phyloP scores from a whole-genome alignment of 2,888 invertebrate genomes.

The Orgyia antiqua region DNA sequence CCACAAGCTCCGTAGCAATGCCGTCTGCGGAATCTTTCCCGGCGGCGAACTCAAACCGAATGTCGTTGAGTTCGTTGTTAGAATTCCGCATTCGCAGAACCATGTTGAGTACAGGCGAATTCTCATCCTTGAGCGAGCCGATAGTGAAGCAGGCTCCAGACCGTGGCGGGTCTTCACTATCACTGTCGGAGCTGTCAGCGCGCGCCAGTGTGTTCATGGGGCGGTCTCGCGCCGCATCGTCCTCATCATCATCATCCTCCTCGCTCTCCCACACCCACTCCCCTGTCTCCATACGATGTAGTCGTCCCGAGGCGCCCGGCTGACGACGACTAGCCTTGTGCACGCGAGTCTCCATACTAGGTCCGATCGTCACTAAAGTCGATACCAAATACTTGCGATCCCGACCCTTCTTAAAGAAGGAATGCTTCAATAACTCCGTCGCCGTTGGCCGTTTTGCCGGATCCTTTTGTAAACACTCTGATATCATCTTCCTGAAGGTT shows the following conservation, averaged over 20 bases:
- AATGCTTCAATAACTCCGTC: slow-evolving; percentile 96
- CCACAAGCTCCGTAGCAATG: slow-evolving; percentile 97
- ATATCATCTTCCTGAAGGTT: slow-evolving; percentile 98
- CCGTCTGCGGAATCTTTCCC: slow-evolving; percentile 96
- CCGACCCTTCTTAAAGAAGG: slow-evolving; percentile 99
- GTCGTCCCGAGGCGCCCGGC: slow-evolving; percentile 90
- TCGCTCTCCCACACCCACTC: slow-evolving; percentile 99
- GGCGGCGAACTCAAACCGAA: slow-evolving; percentile 97
- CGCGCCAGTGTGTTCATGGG: slow-evolving; percentile 80
- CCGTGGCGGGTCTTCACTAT: slow-evolving; percentile 54
- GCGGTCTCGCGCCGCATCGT: slow-evolving; percentile 75
- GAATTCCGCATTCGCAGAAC: slow-evolving; percentile 95
- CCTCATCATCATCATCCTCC: slow-evolving; percentile 85
- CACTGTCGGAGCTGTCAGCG: slow-evolving; percentile 80
- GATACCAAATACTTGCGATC: slow-evolving; percentile 93
- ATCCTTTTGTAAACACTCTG: slow-evolving; percentile 98
- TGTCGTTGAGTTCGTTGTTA: slow-evolving; percentile 96
- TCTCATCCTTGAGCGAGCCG: slow-evolving; percentile 43
- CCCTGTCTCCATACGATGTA: slow-evolving; percentile 96
- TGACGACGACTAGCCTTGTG: slow-evolving; percentile 91
- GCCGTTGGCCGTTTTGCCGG: slow-evolving; percentile 97
- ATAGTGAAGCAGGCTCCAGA: slow-evolving; percentile 50
- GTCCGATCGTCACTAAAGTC: slow-evolving; percentile 91
- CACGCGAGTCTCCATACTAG: slow-evolving; percentile 93
- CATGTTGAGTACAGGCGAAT: slow-evolving; percentile 84